Base-by-base conservation (phyloP, 2,113 vertebrate species). In the Toxotes jaculatrix region DNA sequence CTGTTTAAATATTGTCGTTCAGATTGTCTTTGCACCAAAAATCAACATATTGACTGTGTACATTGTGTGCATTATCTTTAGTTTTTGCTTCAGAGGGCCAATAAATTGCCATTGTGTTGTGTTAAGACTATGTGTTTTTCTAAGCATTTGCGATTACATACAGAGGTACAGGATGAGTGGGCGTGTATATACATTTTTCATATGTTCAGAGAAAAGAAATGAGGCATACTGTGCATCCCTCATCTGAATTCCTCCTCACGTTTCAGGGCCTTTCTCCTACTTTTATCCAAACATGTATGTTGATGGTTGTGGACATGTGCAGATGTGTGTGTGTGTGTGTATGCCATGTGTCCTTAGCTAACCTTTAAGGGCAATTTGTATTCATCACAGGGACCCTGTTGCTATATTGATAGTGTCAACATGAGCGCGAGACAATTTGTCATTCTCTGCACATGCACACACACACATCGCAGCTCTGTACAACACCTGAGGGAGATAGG, bases 391-490 rank as follows among this genome's bases (percentile, higher is more conserved):
- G 53, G 23, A 43, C 56, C 42, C 4, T 40, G 87, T 73, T 78
- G 59, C 66, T 43, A 21, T 88, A 85, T 89, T 88, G 90, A 90
- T 87, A 85, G 87, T 88, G 89, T 89, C 86, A 92, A 92, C 87
- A 88, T 47, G 63, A 81, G 75, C 34, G 42, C 40, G 79, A 56
- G 67, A 72, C 74, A 55, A 59, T 77, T 86, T 87, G 73, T 84
- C 74, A 87, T 80, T 87, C 80, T 6, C 3, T 3, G 7, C 73
- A 60, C 75, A 78, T 6, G 16, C 57, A 19, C 34, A 31, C 53
- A 12, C 70, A 40, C 47, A 13, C 51, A 45, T 47, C 10, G 45
- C 32, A 56, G 56, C 65, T 65, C 63, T 65, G 65, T 43, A 36
- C 43, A 74, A n/a, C 80, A 85, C 71, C 61, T 69, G 65, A 45